Evolutionary conservation across 2,888 invertebrate genomes (phyloP), one percentile per base, ranked within the genome.

Genomic region (Gymnoscelis rufifasciata): DNA sequence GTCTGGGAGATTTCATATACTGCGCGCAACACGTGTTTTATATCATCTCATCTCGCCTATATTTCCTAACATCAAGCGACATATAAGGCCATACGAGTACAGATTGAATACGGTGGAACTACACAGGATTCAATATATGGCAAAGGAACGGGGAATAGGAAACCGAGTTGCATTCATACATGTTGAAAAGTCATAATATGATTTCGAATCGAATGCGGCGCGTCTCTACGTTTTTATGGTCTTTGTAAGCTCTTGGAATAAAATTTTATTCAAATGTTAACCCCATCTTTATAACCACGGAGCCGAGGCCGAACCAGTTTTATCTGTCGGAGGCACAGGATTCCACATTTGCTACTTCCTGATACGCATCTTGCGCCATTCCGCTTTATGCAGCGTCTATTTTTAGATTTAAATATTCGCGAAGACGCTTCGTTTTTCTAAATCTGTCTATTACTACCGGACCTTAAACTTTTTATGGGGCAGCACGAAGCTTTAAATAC

Each of bases 101-200:
- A 82, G 76, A 84, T 83, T 83, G 82, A 81, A 83, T 80, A 78
- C 70, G 71, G 64, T 72, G 74, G 72, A 73, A 75, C 73, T 73
- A 70, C 68, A 69, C 59, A 68, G 63, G 68, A 71, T 83, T 79
- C 83, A 83, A 83, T 84, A n/a, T n/a, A 83, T 78, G 73, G 71
- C 68, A 71, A 71, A 74, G 75, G 71, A 72, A 72, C 68, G 73
- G 65, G 71, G 67, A 71, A 77, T 74, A 68, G 72, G 71, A 75
- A 73, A 63, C 72, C 68, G 70, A 68, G 69, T 72, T 77, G 80
- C 82, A 78, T 79, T 79, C 76, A 74, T 80, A 74, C 73, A 82
- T 79, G 75, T 73, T 78, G 79, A 78, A 78, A 78, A 81, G 74
- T 78, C 73, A 79, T 80, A 79, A 81, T 78, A 78, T 79, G 81